These are phyloP conservation scores for Columba livia DNA, from an alignment of 2,113 vertebrate genomes.

Conservation along the genomic window DNA sequence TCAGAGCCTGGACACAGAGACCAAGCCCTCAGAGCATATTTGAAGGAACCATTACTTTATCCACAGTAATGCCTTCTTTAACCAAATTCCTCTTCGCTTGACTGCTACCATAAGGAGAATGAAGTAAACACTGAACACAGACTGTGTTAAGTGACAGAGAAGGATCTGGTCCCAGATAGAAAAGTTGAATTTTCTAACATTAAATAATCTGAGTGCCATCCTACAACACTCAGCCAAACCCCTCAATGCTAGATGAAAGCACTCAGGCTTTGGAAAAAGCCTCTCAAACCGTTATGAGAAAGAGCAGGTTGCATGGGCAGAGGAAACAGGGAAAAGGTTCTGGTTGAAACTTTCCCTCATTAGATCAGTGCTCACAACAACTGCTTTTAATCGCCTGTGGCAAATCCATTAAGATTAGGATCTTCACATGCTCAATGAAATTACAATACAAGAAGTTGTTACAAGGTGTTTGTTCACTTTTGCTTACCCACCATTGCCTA, in stretches of 20 bases:
- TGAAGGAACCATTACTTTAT: too few relatives aligned
- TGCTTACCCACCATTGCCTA: background rate
- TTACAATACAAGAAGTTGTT: background rate
- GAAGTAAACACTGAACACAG: background rate
- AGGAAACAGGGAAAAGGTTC: background rate
- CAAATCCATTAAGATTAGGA: background rate
- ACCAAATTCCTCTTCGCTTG: background rate
- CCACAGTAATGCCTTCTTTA: background rate
- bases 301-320: background rate
- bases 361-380: background rate
- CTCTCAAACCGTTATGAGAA: background rate
- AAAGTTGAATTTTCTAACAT: background rate
- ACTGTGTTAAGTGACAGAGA: too few relatives aligned
- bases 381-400: rapidly evolving
- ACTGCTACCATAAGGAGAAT: rapidly evolving
- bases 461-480: background rate
- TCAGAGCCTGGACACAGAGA: background rate
- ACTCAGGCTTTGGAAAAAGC: background rate
- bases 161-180: background rate
- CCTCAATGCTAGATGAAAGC: background rate
- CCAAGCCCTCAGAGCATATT: rapidly evolving
- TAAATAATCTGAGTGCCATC: background rate
- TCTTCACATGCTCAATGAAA: background rate
- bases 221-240: background rate
- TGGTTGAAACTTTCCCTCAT: background rate